phyloP scores from a whole-genome alignment of 2,113 vertebrate species.

The Hippocampus barbouri region DNA sequence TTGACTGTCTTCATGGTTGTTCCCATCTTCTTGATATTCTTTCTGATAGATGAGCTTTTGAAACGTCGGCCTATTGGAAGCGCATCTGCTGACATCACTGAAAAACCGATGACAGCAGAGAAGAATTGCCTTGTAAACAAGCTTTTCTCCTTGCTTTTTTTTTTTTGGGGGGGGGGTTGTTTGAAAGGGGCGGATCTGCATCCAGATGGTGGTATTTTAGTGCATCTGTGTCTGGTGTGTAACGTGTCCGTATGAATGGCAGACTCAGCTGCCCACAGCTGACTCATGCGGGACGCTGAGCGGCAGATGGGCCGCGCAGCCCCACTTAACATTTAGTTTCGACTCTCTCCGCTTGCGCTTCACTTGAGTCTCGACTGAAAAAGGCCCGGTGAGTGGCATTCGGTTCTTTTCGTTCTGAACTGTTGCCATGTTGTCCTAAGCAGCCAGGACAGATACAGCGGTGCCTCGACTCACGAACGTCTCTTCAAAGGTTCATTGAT shows the following conservation, averaged over 20 bases:
- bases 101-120: conserved; percentile 5
- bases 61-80: not conserved
- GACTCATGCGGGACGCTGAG: conserved; percentile 31
- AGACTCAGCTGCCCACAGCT: conserved; percentile 34
- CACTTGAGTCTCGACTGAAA: not conserved
- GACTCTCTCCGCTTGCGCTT: not conserved
- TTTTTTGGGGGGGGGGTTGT: not conserved
- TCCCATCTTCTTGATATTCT: conserved; percentile 2
- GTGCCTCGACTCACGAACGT: no score
- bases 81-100: not conserved
- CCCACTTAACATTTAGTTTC: not conserved
- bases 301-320: not conserved
- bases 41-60: not conserved
- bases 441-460: not conserved
- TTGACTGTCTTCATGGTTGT: conserved; percentile 12
- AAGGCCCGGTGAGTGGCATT: not conserved
- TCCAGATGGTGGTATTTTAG: conserved; percentile 6
- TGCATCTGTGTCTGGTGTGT: conserved; percentile 16
- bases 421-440: not conserved
- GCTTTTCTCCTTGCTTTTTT: not conserved
- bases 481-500: no score
- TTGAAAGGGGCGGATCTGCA: conserved; percentile 9
- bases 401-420: not conserved
- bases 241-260: conserved; percentile 45
- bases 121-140: not conserved